Evolutionary conservation across 1,140 invertebrate genomes (phyloP).

Genomic region (Polypedilum pembai): DNA sequence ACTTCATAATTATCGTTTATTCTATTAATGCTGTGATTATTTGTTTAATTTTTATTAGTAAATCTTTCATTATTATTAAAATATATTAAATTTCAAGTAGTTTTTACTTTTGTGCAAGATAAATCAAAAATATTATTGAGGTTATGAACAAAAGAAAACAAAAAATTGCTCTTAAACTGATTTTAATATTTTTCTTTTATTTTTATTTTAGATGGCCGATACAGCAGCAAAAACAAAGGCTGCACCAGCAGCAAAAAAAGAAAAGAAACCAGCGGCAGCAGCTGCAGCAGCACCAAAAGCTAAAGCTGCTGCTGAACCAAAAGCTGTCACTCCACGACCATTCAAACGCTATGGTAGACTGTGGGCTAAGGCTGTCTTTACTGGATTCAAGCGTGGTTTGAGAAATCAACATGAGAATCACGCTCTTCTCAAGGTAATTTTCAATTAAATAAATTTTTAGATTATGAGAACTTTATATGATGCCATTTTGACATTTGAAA

Average conservation of each 20-base stretch:
- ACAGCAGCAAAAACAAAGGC: conserved; percentile 49
- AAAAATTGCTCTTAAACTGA: not conserved
- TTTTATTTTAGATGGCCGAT: conserved; percentile 49
- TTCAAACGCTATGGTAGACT: conserved; percentile 70
- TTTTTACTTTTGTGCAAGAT: not conserved
- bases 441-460: not conserved
- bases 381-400: conserved; percentile 93
- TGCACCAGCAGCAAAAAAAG: conserved; percentile 52
- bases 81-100: not conserved
- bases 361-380: conserved; percentile 96
- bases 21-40: too few species aligned
- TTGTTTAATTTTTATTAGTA: too few species aligned
- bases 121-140: not conserved
- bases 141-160: not conserved
- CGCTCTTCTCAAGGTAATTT: conserved; percentile 75
- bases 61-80: too few species aligned
- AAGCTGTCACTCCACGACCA: conserved; percentile 44
- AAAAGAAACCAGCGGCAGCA: conserved; percentile 43
- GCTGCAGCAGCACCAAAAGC: conserved; percentile 45
- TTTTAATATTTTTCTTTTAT: not conserved
- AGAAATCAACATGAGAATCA: conserved; percentile 98
- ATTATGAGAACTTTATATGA: conserved; percentile 37
- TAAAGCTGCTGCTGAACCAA: conserved; percentile 42
- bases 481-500: conserved; percentile 48
- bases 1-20: too few species aligned